Evolutionary conservation across 2,113 vertebrate species (phyloP).

Genomic region (Thinocorus orbignyianus): DNA sequence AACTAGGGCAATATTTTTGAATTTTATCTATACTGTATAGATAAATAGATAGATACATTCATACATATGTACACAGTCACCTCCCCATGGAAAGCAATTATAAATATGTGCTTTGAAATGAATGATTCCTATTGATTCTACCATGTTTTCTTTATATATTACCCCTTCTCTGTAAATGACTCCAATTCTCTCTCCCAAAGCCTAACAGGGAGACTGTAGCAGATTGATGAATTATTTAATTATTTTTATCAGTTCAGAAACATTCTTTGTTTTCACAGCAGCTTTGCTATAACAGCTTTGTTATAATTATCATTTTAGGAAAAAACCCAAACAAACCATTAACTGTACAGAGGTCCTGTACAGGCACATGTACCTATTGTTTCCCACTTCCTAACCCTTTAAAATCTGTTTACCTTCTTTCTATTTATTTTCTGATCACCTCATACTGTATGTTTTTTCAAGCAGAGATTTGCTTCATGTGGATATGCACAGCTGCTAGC

Average conservation of each 20-base stretch:
- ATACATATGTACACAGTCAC: background rate
- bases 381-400: background rate
- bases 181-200: background rate
- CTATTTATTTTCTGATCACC: background rate
- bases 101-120: background rate
- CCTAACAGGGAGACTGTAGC: background rate
- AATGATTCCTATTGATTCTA: background rate
- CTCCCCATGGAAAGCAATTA: background rate
- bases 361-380: background rate
- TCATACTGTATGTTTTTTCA: background rate
- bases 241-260: background rate
- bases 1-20: background rate
- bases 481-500: background rate
- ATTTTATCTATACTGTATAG: background rate
- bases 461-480: background rate
- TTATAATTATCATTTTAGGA: background rate
- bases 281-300: background rate
- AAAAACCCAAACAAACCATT: background rate
- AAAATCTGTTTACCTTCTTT: background rate
- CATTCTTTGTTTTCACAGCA: background rate
- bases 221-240: background rate
- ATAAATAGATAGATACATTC: background rate
- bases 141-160: background rate
- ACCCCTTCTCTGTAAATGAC: background rate
- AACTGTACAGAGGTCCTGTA: background rate